Percentiles rank a stretch among this genome's conserved stretches.
phyloP scores from a whole-genome alignment of 2,113 vertebrate species.

The Hippocampus barbouri region DNA sequence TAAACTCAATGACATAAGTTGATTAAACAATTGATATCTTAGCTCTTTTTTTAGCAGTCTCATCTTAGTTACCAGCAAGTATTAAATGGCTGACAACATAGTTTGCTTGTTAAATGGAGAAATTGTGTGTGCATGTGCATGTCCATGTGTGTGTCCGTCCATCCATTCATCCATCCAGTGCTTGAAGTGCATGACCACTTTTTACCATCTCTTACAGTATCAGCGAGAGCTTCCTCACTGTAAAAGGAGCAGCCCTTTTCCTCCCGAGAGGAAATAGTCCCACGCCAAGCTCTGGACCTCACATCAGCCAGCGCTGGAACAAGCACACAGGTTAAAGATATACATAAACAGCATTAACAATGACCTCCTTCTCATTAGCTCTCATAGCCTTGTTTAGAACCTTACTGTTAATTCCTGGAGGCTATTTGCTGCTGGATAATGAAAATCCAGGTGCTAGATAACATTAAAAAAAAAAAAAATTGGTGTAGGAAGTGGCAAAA shows the following conservation, averaged over 20 bases:
- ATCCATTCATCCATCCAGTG: too few relatives aligned
- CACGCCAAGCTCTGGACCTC: conserved; percentile 76
- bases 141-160: too few relatives aligned
- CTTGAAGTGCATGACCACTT: conserved; percentile 3
- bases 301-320: conserved; percentile 84
- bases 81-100: background rate
- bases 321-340: conserved; percentile 88
- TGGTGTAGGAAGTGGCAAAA: background rate
- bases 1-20: background rate
- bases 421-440: background rate
- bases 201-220: conserved; percentile 74
- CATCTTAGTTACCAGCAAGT: background rate
- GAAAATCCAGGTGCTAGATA: background rate
- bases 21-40: background rate
- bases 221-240: conserved; percentile 95
- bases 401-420: background rate
- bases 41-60: background rate
- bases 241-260: conserved; percentile 96
- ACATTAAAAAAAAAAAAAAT: background rate
- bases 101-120: background rate
- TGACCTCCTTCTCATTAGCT: background rate
- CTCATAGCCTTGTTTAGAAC: background rate
- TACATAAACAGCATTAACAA: background rate
- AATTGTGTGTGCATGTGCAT: background rate
- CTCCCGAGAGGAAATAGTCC: conserved; percentile 89